Percentiles rank a stretch among this genome's conserved stretches.
phyloP scores from a whole-genome alignment of 2,113 vertebrate genomes.

The Microcebus jonahi region DNA sequence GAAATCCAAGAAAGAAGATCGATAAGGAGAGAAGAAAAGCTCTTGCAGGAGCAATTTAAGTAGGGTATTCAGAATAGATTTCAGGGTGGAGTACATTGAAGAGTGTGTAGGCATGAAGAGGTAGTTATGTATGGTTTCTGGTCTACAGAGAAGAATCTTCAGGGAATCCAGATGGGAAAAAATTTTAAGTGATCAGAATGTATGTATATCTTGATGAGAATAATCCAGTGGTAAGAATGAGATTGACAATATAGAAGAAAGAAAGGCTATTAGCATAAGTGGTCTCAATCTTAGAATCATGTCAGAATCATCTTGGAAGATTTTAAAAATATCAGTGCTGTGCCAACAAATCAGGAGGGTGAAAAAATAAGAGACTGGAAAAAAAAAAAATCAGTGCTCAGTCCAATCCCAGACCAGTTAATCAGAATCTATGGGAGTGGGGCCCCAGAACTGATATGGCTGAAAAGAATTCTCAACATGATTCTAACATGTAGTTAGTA shows the following conservation, averaged over 20 bases:
- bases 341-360: too few relatives aligned
- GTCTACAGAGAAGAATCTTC: not conserved
- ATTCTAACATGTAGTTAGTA: not conserved
- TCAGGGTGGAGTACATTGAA: not conserved
- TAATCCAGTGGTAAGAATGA: not conserved
- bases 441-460: not conserved
- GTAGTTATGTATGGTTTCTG: not conserved
- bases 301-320: not conserved
- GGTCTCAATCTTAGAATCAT: not conserved
- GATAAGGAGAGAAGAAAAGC: not conserved
- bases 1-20: not conserved
- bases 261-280: not conserved
- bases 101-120: not conserved
- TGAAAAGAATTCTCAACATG: not conserved
- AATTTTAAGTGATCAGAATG: not conserved
- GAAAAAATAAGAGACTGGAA: too few relatives aligned
- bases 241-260: not conserved
- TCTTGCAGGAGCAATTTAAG: not conserved
- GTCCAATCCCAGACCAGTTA: not conserved
- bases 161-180: not conserved
- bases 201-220: not conserved
- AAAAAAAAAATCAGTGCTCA: not conserved
- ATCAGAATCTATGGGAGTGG: not conserved
- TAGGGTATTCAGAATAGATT: not conserved
- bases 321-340: not conserved